phyloP scores from a whole-genome alignment of 2,113 vertebrate genomes.

The Polyodon spathula region DNA sequence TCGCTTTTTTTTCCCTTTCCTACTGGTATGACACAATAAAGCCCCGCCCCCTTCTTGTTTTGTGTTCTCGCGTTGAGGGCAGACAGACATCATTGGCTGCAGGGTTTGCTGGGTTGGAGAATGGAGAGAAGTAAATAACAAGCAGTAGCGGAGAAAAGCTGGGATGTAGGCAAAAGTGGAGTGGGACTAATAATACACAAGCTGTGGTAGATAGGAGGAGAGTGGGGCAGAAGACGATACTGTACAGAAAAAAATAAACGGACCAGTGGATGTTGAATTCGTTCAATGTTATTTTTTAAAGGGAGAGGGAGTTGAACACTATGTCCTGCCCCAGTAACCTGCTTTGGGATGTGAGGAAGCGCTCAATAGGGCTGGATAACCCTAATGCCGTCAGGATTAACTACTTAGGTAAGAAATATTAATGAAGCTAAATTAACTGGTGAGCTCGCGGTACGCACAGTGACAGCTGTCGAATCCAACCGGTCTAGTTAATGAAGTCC shows the following conservation, averaged over 20 bases:
- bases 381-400: constrained; percentile 57
- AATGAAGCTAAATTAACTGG: neutral
- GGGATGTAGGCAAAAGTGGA: neutral
- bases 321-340: constrained; percentile 63
- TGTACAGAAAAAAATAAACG: neutral
- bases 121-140: constrained; percentile 16
- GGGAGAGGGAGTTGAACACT: constrained; percentile 18
- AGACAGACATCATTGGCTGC: constrained; percentile 8
- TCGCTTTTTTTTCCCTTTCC: too few relatives aligned
- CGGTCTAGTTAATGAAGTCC: too few relatives aligned
- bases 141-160: neutral
- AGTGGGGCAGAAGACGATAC: neutral
- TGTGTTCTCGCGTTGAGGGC: neutral
- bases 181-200: too few relatives aligned
- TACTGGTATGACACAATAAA: neutral
- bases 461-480: too few relatives aligned
- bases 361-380: constrained; percentile 59
- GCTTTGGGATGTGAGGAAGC: constrained; percentile 68
- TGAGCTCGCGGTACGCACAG: too few relatives aligned
- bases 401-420: constrained; percentile 60
- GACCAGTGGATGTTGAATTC: neutral
- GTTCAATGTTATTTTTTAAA: constrained; percentile 16
- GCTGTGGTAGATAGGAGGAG: neutral
- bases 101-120: neutral
- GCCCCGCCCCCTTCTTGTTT: neutral